Conservation (phyloP, 37 sponge, comb jelly and placozoan genomes). For the Cliona cf. orientalis region DNA sequence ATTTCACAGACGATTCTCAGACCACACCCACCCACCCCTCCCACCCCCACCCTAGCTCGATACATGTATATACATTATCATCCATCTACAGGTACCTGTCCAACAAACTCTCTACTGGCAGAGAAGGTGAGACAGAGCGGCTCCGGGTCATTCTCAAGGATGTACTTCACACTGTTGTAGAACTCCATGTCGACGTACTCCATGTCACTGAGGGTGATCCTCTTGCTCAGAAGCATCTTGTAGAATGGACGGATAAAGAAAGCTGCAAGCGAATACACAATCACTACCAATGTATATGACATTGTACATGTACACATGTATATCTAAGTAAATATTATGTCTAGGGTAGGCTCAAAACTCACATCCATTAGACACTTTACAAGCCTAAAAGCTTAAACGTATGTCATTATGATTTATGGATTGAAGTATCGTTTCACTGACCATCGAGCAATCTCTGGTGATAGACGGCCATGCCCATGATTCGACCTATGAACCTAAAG, state of each 20-base stretch:
- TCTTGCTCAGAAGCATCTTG: conserved; percentile 91
- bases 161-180: conserved; percentile 91
- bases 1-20: too few relatives aligned
- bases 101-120: conserved; percentile 83
- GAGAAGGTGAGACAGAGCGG: conserved; percentile 88
- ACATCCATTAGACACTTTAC: too few relatives aligned
- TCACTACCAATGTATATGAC: too few relatives aligned
- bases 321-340: too few relatives aligned
- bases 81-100: conserved; percentile 67
- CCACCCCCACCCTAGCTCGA: neutral
- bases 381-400: too few relatives aligned
- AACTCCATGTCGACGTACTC: conserved; percentile 92
- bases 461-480: conserved; percentile 98
- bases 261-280: conserved; percentile 57
- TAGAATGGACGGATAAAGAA: conserved; percentile 99
- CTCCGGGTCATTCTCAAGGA: conserved; percentile 97
- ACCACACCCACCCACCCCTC: neutral
- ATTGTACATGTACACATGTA: too few relatives aligned
- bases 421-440: conserved; percentile 30
- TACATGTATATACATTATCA: neutral
- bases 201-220: conserved; percentile 86
- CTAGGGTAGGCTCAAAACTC: too few relatives aligned
- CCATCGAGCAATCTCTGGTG: conserved; percentile 98
- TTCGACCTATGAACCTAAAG: conserved; percentile 92
- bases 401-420: too few relatives aligned